phyloP scores from a whole-genome alignment of 2,797 vertebrate genomes.

The Neosilurus mollespiculum region DNA sequence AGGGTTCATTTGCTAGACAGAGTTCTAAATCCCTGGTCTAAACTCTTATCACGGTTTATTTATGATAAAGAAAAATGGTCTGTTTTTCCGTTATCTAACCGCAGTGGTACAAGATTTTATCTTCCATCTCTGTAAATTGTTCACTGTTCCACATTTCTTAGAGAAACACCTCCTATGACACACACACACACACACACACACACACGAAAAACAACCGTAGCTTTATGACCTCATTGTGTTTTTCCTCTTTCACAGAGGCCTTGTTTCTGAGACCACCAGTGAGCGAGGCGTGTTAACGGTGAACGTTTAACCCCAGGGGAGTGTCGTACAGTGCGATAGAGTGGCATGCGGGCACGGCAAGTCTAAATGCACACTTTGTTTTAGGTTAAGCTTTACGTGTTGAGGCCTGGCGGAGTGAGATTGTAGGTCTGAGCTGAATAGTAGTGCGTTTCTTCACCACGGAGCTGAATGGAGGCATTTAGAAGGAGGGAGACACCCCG shows the following conservation, averaged over 20 bases:
- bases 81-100: background rate
- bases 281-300: constrained; percentile 24
- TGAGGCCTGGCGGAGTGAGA: constrained; percentile 38
- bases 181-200: background rate
- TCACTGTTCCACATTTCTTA: background rate
- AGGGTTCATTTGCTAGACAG: too few relatives aligned
- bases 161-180: background rate
- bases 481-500: constrained; percentile 56
- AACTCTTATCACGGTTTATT: background rate
- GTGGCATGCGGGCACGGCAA: background rate
- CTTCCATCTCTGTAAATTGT: background rate
- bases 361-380: constrained; percentile 52
- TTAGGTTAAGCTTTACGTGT: constrained; percentile 14
- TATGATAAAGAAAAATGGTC: background rate
- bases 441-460: constrained; percentile 66
- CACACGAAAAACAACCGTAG: constrained; percentile 7
- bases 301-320: constrained; percentile 42
- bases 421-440: constrained; percentile 61
- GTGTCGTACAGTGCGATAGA: constrained; percentile 11
- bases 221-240: constrained; percentile 45
- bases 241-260: background rate
- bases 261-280: constrained; percentile 42
- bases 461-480: constrained; percentile 74
- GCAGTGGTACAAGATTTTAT: background rate
- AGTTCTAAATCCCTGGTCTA: background rate